Evolutionary conservation across 2,113 vertebrate species (phyloP).

Genomic region (Diadophis punctatus): DNA sequence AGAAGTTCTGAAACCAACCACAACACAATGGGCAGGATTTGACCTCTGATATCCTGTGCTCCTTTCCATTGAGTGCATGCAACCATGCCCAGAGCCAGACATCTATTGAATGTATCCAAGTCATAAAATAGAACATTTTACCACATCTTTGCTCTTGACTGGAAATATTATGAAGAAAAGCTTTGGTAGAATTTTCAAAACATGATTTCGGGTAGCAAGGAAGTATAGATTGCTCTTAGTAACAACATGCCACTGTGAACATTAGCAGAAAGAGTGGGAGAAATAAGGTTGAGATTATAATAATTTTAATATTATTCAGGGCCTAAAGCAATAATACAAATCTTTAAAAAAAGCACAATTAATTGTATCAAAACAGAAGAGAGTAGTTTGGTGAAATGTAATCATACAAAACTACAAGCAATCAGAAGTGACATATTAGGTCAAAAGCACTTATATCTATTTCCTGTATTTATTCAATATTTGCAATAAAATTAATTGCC

Average conservation of each 20-base stretch:
- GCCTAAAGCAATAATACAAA: not conserved
- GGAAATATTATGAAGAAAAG: not conserved
- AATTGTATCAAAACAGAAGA: conserved; percentile 31
- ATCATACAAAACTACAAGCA: not conserved
- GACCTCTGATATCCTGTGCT: not conserved
- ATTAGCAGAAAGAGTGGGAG: not conserved
- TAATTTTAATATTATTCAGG: not conserved
- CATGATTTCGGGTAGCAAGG: not conserved
- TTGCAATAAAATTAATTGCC: not conserved
- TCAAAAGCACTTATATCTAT: not conserved
- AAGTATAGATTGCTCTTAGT: not conserved
- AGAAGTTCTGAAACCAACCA: not conserved
- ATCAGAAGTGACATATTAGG: conserved; percentile 10
- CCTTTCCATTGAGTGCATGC: not conserved
- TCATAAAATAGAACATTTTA: not conserved
- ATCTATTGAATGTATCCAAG: not conserved
- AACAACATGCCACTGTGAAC: not conserved
- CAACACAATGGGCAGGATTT: not conserved
- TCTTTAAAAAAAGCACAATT: not conserved
- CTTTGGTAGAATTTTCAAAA: not conserved
- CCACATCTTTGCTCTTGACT: not conserved
- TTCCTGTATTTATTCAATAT: conserved; percentile 21
- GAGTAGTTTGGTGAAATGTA: conserved; percentile 28
- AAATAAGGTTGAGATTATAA: conserved; percentile 17
- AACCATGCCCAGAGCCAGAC: not conserved